phyloP scores from a whole-genome alignment of 2,113 vertebrate species.

The Hippocampus barbouri region DNA sequence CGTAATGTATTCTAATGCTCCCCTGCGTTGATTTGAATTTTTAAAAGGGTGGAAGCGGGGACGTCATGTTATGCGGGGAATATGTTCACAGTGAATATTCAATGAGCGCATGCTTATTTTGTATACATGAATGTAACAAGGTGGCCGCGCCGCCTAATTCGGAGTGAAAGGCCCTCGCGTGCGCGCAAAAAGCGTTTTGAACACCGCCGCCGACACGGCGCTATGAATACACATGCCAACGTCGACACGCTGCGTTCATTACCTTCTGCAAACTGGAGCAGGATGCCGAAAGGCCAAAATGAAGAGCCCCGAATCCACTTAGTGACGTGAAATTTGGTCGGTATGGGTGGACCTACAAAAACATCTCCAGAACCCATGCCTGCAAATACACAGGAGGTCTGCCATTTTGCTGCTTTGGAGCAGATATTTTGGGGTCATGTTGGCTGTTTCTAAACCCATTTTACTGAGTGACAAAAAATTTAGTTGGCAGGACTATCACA shows the following conservation, averaged over 20 bases:
- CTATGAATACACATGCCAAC: slow-evolving; percentile 46
- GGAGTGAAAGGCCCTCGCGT: slow-evolving; percentile 43
- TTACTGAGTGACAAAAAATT: too few relatives aligned
- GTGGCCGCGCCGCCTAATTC: slow-evolving; percentile 42
- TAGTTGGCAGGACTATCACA: too few relatives aligned
- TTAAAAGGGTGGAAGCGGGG: slow-evolving; percentile 53
- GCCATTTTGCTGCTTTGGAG: too few relatives aligned
- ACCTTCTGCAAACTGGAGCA: not conserved
- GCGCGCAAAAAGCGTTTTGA: not conserved
- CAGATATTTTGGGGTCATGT: too few relatives aligned
- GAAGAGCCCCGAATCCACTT: not conserved
- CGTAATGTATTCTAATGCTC: slow-evolving; percentile 70
- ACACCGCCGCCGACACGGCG: not conserved
- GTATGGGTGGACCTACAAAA: not conserved
- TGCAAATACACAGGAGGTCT: not conserved
- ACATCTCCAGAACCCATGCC: not conserved
- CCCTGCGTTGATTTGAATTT: slow-evolving; percentile 64
- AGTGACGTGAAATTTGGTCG: not conserved
- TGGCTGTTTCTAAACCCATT: too few relatives aligned
- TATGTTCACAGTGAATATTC: slow-evolving; percentile 72
- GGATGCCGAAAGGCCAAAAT: not conserved
- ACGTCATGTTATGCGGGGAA: slow-evolving; percentile 58
- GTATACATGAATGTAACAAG: slow-evolving; percentile 39
- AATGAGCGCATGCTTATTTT: slow-evolving; percentile 49
- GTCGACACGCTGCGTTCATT: slow-evolving; percentile 28